These are phyloP conservation scores for Zeus faber DNA, from an alignment of 2,113 vertebrate genomes.

Conservation along the genomic window DNA sequence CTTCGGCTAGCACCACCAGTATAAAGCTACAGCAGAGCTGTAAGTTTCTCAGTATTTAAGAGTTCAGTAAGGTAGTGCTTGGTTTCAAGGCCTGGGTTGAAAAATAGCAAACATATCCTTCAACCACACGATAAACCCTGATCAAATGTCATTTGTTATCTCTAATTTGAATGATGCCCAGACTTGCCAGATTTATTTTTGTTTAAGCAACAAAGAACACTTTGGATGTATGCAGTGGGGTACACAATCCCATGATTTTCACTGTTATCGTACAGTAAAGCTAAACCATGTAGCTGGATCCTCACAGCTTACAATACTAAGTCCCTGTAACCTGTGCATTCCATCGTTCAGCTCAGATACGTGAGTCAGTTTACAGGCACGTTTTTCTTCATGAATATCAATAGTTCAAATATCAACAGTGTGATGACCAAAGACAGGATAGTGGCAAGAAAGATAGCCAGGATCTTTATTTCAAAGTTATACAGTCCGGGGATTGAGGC, in stretches of 20 bases:
- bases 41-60: no score
- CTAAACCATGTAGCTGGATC: slow-evolving; percentile 38
- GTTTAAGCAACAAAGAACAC: no score
- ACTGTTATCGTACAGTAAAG: slow-evolving; percentile 41
- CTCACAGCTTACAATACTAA: slow-evolving; percentile 44
- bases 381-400: slow-evolving; percentile 15
- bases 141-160: no score
- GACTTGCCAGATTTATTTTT: no score
- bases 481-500: slow-evolving; percentile 3
- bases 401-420: neutral
- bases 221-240: neutral
- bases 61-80: no score
- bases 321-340: slow-evolving; percentile 18
- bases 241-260: slow-evolving; percentile 5
- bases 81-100: no score
- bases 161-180: no score
- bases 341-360: slow-evolving; percentile 7
- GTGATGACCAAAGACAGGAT: neutral
- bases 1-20: no score
- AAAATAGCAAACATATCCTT: no score
- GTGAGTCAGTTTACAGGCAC: slow-evolving; percentile 18
- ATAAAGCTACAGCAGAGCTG: no score
- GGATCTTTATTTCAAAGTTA: neutral
- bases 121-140: no score
- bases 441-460: neutral